Conservation (phyloP, 2,888 invertebrate genomes). For the Cantharis lateralis region DNA sequence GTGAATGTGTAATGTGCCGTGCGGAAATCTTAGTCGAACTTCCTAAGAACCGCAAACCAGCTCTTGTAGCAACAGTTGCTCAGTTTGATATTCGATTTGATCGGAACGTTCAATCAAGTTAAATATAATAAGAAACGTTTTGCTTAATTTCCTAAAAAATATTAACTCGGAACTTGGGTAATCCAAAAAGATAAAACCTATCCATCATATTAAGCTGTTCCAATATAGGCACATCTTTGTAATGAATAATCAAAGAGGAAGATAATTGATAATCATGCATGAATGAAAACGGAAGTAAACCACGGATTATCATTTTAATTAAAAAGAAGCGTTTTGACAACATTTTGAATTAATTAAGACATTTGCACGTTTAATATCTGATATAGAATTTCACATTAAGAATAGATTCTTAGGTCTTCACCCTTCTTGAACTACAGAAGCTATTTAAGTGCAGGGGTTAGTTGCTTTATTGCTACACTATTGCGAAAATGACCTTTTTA, state of each 20-base stretch:
- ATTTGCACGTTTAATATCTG: not conserved
- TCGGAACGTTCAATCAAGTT: not conserved
- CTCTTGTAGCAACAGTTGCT: constrained; percentile 40
- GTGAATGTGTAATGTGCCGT: constrained; percentile 48
- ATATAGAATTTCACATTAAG: constrained; percentile 28
- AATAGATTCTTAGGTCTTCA: constrained; percentile 39
- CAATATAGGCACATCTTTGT: constrained; percentile 8
- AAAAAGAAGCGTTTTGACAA: not conserved
- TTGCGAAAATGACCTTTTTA: constrained; percentile 36
- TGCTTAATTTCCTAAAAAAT: not conserved
- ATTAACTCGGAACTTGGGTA: not conserved
- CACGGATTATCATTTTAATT: not conserved
- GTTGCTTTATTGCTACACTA: constrained; percentile 42
- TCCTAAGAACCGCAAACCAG: constrained; percentile 43
- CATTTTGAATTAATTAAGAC: not conserved
- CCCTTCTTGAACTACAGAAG: constrained; percentile 47
- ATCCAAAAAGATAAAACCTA: constrained; percentile 22
- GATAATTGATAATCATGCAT: constrained; percentile 7
- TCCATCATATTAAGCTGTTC: constrained; percentile 17
- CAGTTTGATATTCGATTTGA: constrained; percentile 39
- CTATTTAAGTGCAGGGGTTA: constrained; percentile 52
- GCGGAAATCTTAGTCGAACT: constrained; percentile 46
- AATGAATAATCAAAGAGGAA: constrained; percentile 21
- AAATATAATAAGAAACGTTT: not conserved
- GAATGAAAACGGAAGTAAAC: not conserved